These are phyloP conservation scores for Pelodytes ibericus DNA, from an alignment of 2,797 vertebrate genomes.

Conservation along the genomic window DNA sequence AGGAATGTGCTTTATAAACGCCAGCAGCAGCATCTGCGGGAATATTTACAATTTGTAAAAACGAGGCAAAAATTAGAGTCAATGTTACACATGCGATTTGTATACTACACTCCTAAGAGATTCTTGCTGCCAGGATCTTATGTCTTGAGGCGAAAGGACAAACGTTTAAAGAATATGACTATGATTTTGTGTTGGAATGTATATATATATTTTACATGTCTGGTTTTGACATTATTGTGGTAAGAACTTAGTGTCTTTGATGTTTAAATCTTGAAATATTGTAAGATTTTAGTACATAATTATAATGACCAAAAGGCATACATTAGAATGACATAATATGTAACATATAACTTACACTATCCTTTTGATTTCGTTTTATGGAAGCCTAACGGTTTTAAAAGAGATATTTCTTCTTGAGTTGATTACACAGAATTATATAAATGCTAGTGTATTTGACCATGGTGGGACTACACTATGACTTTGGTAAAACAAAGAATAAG, in stretches of 20 bases:
- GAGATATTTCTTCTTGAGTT: too few species aligned
- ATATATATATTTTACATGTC: not conserved
- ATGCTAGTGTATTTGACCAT: not conserved
- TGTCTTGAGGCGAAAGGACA: not conserved
- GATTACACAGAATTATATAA: not conserved
- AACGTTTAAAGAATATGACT: not conserved
- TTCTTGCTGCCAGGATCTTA: not conserved
- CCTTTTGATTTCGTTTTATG: not conserved
- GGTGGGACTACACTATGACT: not conserved
- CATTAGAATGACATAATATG: constrained; percentile 1
- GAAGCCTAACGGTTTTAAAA: too few species aligned
- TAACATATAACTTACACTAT: not conserved
- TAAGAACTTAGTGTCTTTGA: not conserved
- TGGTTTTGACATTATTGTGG: not conserved
- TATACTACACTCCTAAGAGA: not conserved
- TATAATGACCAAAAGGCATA: not conserved
- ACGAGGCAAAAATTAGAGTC: constrained; percentile 3
- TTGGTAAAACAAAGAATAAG: not conserved
- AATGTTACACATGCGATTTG: constrained; percentile 7
- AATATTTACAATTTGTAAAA: constrained; percentile 27
- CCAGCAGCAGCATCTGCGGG: constrained; percentile 23
- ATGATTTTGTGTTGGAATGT: not conserved
- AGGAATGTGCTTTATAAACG: constrained; percentile 29
- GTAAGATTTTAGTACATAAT: not conserved
- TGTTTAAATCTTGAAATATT: not conserved